Evolutionary conservation across 2,113 vertebrate species (phyloP).

Genomic region (Etheostoma spectabile): DNA sequence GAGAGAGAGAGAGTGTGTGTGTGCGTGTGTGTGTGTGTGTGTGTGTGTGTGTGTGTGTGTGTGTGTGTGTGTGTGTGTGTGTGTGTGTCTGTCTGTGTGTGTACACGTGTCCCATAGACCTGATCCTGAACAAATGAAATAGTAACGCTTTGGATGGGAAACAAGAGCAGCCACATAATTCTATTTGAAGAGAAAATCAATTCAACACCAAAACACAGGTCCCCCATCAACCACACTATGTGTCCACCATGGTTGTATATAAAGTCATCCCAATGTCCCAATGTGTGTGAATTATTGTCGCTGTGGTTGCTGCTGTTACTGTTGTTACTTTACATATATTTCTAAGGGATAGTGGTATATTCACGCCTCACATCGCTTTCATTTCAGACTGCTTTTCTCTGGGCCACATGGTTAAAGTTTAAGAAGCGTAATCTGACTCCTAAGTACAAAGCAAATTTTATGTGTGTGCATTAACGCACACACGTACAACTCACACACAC

Average conservation of each 20-base stretch:
- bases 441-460: background rate
- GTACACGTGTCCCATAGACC: constrained; percentile 42
- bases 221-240: constrained; percentile 21
- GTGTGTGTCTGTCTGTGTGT: constrained; percentile 3
- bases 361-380: background rate
- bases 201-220: constrained; percentile 63
- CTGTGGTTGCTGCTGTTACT: constrained; percentile 11
- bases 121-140: constrained; percentile 75
- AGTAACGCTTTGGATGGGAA: constrained; percentile 60
- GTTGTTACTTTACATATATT: background rate
- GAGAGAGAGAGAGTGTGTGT: too few relatives aligned
- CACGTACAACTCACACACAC: constrained; percentile 6
- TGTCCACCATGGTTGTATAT: constrained; percentile 31
- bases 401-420: background rate
- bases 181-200: constrained; percentile 74
- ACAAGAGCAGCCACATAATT: constrained; percentile 65
- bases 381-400: background rate
- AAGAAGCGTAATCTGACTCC: background rate
- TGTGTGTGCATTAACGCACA: background rate
- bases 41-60: background rate
- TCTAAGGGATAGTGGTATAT: background rate
- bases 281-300: background rate
- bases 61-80: background rate
- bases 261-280: constrained; percentile 32
- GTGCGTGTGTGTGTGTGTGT: constrained; percentile 4